phyloP scores from a whole-genome alignment of 2,888 invertebrate species.

The Netelia inedita region DNA sequence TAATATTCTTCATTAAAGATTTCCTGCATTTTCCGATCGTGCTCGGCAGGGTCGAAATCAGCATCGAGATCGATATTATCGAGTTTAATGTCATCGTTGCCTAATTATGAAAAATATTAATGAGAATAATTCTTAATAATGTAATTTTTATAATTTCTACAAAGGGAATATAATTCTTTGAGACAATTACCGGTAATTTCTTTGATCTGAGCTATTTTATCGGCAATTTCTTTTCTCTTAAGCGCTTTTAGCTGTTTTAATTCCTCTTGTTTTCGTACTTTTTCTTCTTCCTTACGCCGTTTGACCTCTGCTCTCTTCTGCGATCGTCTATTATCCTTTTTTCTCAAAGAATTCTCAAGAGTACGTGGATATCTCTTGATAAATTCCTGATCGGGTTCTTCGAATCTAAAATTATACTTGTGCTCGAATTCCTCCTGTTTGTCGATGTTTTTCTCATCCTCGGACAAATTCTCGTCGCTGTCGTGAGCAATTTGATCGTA shows the following conservation, averaged over 20 bases:
- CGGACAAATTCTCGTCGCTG: constrained; percentile 88
- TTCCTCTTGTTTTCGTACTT: constrained; percentile 93
- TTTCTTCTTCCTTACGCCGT: constrained; percentile 92
- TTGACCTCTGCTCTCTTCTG: constrained; percentile 91
- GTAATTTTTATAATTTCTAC: too few species aligned
- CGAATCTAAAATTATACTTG: constrained; percentile 98
- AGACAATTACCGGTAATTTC: constrained; percentile 91
- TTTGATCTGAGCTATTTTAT: constrained; percentile 94
- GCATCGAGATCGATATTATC: constrained; percentile 90
- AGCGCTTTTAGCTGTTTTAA: constrained; percentile 94
- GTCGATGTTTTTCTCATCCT: constrained; percentile 92
- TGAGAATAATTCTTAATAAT: neutral
- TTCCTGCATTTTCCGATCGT: constrained; percentile 94
- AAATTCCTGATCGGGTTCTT: constrained; percentile 97
- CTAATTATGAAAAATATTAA: constrained; percentile 65
- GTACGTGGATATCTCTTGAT: constrained; percentile 94
- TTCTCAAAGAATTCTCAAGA: constrained; percentile 92
- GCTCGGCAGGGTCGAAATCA: constrained; percentile 95
- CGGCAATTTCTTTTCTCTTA: constrained; percentile 95
- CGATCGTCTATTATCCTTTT: constrained; percentile 92
- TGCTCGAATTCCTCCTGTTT: constrained; percentile 96
- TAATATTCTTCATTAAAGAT: constrained; percentile 96
- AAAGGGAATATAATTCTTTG: neutral
- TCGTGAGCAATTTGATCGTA: constrained; percentile 81
- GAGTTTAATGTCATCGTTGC: constrained; percentile 80